Evolutionary conservation across 2,888 invertebrate species (phyloP), one percentile per base, ranked within the genome.

Genomic region (Caradrina clavipalpis): DNA sequence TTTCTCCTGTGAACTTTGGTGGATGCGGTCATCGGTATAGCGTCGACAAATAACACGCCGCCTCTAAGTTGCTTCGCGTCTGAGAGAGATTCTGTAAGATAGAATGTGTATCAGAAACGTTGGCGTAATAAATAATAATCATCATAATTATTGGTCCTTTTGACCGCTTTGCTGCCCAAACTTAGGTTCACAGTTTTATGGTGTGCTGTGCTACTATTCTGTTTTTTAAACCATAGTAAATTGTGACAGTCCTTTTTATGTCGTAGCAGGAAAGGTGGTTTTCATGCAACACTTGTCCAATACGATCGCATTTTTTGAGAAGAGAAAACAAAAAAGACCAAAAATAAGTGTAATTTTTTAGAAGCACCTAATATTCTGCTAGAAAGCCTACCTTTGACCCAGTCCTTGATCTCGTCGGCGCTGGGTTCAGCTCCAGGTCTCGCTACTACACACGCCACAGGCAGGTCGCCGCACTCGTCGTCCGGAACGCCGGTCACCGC

Each of bases 1-100:
- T 87, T 87, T 2, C 72, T 55, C 42, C 91, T 85, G 73, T 91
- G 84, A 0, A 91, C 69, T 73, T 93, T 94, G 0, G 90, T 89
- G 0, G 91, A 85, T 0, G 90, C 87, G 0, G 91, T 92, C 83
- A 89, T 69, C 0, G 93, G 93, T 62, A 93, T 74, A 42, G 83
- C 84, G 13, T 87, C 81, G 42, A 92, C 47, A 71, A 93, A 93
- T 57, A 92, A 76, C 5, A 93, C 92, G 0, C 94, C 94, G 0
- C 94, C 93, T 67, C 91, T 68, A 6, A 94, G 82, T 39, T 92
- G 93, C 67, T 93, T 93, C 0, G 90, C 66, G 42, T 93, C 92
- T 0, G 92, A 86, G 13, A 94, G 77, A 3, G 80, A 72, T 51
- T 89, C 93, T 93, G 88, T 35, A 87, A 68, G n/a, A 35, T 13